phyloP scores from a whole-genome alignment of 2,113 vertebrate species.

The Crotalus horridus region DNA sequence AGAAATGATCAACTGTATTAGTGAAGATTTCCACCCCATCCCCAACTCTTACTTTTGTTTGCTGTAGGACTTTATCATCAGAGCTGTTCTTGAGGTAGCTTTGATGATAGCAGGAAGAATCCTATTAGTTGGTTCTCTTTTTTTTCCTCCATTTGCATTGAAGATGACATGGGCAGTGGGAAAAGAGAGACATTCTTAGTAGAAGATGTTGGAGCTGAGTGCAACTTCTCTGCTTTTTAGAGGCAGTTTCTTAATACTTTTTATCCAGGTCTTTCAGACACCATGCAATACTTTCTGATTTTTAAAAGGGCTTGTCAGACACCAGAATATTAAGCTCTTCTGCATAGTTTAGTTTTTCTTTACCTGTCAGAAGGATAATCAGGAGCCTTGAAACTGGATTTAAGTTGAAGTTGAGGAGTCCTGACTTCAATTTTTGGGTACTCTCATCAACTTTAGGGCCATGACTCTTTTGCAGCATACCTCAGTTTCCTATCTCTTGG shows the following conservation, averaged over 20 bases:
- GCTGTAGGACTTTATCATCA: background rate
- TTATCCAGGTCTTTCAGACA: conserved; percentile 35
- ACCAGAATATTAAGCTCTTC: background rate
- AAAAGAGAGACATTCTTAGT: background rate
- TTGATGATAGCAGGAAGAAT: background rate
- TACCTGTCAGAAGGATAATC: background rate
- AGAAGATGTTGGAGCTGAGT: background rate
- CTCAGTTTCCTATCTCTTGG: background rate
- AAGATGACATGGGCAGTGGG: background rate
- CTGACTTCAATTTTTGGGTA: background rate
- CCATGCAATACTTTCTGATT: conserved; percentile 36
- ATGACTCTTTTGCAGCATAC: background rate
- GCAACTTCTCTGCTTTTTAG: conserved; percentile 1
- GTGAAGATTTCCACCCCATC: background rate
- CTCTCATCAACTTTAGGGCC: background rate
- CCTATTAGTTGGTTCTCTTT: background rate
- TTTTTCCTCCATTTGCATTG: background rate
- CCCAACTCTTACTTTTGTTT: background rate
- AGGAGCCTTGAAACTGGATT: conserved; percentile 7
- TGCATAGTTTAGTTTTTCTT: background rate
- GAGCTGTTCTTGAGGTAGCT: background rate
- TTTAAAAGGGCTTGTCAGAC: conserved; percentile 22
- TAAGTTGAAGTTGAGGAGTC: background rate
- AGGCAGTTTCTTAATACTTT: conserved; percentile 18
- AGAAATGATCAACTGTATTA: background rate